These are phyloP conservation scores for Pogonocichla stellata DNA, from an alignment of 2,113 vertebrate genomes.

Conservation along the genomic window DNA sequence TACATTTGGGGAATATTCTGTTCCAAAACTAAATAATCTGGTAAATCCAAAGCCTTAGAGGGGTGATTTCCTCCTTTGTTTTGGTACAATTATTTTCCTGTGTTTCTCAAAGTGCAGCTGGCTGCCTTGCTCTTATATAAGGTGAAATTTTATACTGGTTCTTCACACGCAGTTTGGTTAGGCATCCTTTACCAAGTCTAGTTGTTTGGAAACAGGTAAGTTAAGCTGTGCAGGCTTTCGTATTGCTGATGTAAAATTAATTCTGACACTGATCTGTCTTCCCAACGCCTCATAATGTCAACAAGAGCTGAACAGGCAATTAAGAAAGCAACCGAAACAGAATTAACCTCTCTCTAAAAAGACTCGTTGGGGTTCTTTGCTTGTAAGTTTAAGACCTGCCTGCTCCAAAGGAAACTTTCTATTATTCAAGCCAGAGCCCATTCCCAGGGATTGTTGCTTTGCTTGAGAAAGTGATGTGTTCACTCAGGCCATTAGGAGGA, in stretches of 20 bases:
- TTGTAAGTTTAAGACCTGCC: neutral
- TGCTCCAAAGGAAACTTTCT: neutral
- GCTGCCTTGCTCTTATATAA: neutral
- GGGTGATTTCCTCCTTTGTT: neutral
- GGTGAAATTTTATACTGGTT: neutral
- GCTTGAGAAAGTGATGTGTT: neutral
- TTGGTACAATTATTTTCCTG: neutral
- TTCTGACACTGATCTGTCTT: neutral
- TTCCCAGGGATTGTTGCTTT: neutral
- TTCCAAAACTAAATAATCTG: neutral
- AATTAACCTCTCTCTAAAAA: neutral
- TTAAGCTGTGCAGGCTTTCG: neutral
- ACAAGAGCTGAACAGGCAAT: neutral
- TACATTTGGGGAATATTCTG: neutral
- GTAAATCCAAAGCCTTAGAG: neutral
- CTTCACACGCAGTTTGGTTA: neutral
- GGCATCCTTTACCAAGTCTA: neutral
- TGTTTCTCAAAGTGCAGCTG: neutral
- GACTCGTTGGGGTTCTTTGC: neutral
- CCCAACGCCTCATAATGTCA: neutral
- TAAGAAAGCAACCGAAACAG: neutral
- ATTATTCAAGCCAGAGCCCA: neutral
- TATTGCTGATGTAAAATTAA: neutral
- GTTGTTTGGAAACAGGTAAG: neutral
- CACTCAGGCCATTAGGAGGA: neutral